Conservation (phyloP, 2,113 vertebrate species). For the Columbina picui region DNA sequence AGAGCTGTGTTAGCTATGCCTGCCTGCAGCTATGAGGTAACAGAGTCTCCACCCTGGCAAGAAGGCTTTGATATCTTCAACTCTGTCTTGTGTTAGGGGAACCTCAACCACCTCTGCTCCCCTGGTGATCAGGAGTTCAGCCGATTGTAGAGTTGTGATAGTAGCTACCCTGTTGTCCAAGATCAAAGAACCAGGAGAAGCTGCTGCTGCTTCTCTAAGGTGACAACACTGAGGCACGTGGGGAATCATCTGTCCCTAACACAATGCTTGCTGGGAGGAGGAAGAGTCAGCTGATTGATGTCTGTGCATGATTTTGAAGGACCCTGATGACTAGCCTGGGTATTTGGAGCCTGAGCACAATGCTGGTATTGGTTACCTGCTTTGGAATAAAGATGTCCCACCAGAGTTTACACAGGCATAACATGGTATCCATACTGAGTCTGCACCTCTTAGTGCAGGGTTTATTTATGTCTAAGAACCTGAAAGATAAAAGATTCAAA, state of each 20-base stretch:
- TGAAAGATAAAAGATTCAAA: background rate
- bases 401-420: background rate
- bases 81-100: background rate
- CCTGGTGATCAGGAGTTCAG: accelerated
- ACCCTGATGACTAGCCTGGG: background rate
- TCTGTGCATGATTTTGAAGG: background rate
- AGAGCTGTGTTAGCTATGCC: background rate
- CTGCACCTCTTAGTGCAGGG: background rate
- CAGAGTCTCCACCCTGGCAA: background rate
- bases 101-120: background rate
- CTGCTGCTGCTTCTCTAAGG: background rate
- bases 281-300: background rate
- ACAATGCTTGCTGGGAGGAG: background rate
- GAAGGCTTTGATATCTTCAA: background rate
- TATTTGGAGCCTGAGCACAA: background rate
- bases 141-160: background rate
- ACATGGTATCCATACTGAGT: background rate
- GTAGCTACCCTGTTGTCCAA: accelerated
- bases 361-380: background rate
- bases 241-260: background rate
- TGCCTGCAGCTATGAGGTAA: background rate
- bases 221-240: background rate
- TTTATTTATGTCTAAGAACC: background rate
- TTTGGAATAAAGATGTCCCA: background rate
- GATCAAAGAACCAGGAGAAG: background rate